A percentile compares a stretch with the other conserved stretches of the same genome.
Conservation (phyloP, 2,888 invertebrate species). For the Amiota mariae region DNA sequence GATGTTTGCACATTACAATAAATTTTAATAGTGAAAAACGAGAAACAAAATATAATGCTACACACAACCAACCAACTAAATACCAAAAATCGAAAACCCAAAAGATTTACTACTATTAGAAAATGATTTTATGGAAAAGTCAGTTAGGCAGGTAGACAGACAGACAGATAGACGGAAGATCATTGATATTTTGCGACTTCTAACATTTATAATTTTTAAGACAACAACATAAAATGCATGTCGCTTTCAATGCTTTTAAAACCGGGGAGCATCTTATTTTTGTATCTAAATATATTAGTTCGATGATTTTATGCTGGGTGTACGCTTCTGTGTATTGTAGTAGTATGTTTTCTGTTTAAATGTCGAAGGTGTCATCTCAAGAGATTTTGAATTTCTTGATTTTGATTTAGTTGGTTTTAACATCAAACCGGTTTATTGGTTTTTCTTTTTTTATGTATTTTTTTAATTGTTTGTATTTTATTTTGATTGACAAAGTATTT, state of each 20-base stretch:
- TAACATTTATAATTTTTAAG: slow-evolving; percentile 53
- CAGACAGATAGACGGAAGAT: no score
- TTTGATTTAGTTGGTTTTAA: neutral
- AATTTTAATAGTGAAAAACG: no score
- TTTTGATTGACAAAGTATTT: neutral
- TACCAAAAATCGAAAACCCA: no score
- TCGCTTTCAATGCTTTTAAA: neutral
- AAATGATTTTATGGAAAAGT: no score
- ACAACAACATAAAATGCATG: slow-evolving; percentile 15
- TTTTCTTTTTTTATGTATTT: neutral
- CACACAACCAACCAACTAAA: no score
- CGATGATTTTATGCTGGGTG: slow-evolving; percentile 47
- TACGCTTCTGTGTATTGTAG: neutral
- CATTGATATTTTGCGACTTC: slow-evolving; percentile 51
- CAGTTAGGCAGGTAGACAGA: no score
- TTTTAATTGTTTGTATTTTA: neutral
- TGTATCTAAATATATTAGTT: slow-evolving; percentile 22
- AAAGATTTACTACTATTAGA: no score
- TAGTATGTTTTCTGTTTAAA: slow-evolving; percentile 49
- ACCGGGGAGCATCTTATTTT: no score
- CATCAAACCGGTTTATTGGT: neutral
- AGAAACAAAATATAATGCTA: no score
- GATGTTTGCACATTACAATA: no score
- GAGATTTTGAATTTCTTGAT: slow-evolving; percentile 36
- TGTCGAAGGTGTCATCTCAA: slow-evolving; percentile 64